These are phyloP conservation scores for Microhierax caerulescens DNA, from an alignment of 2,797 vertebrate genomes.

Conservation along the genomic window DNA sequence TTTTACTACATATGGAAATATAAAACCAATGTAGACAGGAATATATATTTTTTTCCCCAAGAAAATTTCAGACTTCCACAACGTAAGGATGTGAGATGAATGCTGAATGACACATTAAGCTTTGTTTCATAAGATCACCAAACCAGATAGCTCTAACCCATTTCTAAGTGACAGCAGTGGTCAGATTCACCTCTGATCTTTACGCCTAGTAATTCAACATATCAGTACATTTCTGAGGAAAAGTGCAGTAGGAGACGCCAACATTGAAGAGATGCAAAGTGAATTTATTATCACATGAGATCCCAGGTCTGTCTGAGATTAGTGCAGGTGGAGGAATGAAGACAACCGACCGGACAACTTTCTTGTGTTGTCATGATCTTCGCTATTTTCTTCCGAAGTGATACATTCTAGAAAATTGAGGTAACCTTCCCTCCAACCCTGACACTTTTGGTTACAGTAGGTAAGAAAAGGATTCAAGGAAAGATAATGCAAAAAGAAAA, in stretches of 20 bases:
- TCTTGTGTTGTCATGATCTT: neutral
- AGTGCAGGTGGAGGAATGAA: neutral
- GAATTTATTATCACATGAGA: neutral
- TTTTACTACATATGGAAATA: neutral
- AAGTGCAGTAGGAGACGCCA: neutral
- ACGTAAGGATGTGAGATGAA: neutral
- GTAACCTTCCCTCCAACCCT: neutral
- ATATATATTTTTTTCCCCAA: neutral
- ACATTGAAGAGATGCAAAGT: neutral
- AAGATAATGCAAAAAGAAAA: neutral
- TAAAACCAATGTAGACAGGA: rapidly evolving
- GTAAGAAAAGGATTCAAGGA: neutral
- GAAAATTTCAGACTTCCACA: neutral
- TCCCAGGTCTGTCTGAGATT: neutral
- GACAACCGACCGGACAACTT: neutral
- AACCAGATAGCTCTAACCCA: neutral
- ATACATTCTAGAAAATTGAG: neutral
- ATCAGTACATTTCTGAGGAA: neutral
- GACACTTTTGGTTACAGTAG: neutral
- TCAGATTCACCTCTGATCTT: neutral
- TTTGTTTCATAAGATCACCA: neutral
- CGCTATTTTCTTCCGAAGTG: neutral
- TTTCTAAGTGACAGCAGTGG: neutral
- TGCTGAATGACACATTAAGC: neutral
- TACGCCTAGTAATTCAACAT: neutral